Base-by-base conservation (phyloP, 1,140 invertebrate genomes). In the Tetramorium parvispinum region DNA sequence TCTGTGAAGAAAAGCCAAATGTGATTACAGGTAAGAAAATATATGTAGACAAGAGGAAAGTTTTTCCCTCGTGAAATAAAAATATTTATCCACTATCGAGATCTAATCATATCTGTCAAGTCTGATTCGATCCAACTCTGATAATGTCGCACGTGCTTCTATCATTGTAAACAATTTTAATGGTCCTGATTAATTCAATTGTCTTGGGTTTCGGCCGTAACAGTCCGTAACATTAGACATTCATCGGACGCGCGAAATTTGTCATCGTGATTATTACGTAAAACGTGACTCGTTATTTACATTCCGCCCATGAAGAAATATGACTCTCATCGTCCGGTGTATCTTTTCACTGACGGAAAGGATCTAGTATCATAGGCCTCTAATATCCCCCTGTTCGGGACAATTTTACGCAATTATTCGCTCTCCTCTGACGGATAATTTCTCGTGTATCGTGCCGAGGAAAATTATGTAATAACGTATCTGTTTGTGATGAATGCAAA, bases 241-340 rank as follows among this genome's bases (percentile, higher is more conserved):
- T 63, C 61, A 57, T 24, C 18, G 57, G n/a, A 82, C 53, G 59
- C 70, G 51, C 51, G 57, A 68, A 87, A 83, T 68, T 68, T 73
- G 27, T 81, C 71, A 43, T 65, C 18, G 63, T 6, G 46, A 27
- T 68, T 68, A 66, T 88, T 88, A 85, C 81, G 51, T 88, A 79
- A 89, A 71, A 73, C 16, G 76, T 88, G 49, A 88, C 55, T 89
- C n/a, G 43, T 78, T 88, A 88, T 89, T 88, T 88, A 89, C 68
- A 82, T 82, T 89, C 21, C 51, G n/a, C 8, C 3, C 53, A 40
- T n/a, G 55, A 59, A 16, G 21, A 24, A 87, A 66, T n/a, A 13
- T 18, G 24, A 68, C 21, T 88, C 59, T 53, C 37, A 13, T 8
- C 5, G 63, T 66, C 37, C n/a, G 37, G n/a, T 68, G 21, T 27